Evolutionary conservation across 2,888 invertebrate genomes (phyloP).

Genomic region (Limnephilus marmoratus): DNA sequence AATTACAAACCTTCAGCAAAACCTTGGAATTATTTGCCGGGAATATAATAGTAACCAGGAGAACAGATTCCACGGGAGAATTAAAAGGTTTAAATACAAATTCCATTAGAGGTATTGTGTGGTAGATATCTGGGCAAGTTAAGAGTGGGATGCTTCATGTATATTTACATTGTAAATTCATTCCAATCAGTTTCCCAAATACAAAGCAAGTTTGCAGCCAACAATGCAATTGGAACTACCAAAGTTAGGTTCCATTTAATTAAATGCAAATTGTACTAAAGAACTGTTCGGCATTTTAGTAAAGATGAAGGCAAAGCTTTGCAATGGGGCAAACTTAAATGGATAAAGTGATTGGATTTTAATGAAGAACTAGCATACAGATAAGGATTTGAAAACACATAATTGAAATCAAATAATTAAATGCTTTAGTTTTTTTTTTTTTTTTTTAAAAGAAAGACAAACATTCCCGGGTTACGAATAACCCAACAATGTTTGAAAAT

Average conservation of each 20-base stretch:
- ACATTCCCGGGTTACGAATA: too few species aligned
- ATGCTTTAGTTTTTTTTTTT: too few species aligned
- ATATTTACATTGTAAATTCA: conserved; percentile 52
- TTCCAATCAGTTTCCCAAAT: conserved; percentile 54
- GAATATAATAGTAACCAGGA: neutral
- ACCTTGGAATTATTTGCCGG: neutral
- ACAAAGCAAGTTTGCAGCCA: conserved; percentile 47
- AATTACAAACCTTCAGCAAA: neutral
- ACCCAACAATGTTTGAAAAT: too few species aligned
- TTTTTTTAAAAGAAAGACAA: too few species aligned
- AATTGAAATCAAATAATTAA: too few species aligned
- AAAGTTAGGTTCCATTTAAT: conserved; percentile 35
- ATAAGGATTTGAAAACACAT: neutral
- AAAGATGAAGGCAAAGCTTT: neutral
- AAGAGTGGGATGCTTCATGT: conserved; percentile 38
- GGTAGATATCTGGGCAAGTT: conserved; percentile 28
- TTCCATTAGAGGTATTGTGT: conserved; percentile 34
- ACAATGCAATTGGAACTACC: conserved; percentile 40
- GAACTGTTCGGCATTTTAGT: conserved; percentile 2
- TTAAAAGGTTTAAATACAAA: conserved; percentile 35
- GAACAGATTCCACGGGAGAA: neutral
- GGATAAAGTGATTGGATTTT: neutral
- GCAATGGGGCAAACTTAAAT: neutral
- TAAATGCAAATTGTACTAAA: conserved; percentile 17
- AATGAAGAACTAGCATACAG: neutral